Conservation (phyloP, 37 sponge, comb jelly and placozoan species). For the Chondrilla cf. caribensis region DNA sequence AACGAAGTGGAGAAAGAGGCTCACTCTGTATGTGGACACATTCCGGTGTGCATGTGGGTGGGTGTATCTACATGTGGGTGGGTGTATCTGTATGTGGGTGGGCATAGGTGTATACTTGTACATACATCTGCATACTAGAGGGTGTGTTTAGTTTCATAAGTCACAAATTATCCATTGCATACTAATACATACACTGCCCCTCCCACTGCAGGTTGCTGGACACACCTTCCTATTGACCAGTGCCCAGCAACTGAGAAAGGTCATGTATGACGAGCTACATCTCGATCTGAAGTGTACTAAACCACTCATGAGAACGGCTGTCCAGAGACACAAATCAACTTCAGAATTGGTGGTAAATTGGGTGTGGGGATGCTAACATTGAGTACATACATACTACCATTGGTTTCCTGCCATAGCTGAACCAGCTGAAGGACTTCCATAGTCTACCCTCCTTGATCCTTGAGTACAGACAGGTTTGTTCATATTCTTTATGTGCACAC, state of each 20-base stretch:
- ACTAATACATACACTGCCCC: neutral
- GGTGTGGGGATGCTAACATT: neutral
- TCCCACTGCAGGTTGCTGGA: slow-evolving; percentile 45
- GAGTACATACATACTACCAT: neutral
- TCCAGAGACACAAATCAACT: slow-evolving; percentile 62
- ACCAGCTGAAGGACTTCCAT: slow-evolving; percentile 66
- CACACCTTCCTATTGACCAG: slow-evolving; percentile 64
- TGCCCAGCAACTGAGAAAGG: slow-evolving; percentile 66
- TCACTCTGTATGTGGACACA: slow-evolving; percentile 38
- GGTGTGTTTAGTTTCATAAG: too few species aligned
- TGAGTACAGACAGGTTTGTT: slow-evolving; percentile 73
- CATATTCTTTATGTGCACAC: too few species aligned
- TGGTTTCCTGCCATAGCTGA: slow-evolving; percentile 36
- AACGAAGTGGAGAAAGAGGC: slow-evolving; percentile 32
- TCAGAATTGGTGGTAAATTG: slow-evolving; percentile 72
- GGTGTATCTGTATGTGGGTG: too few species aligned
- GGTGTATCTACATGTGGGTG: too few species aligned
- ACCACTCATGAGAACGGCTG: slow-evolving; percentile 54
- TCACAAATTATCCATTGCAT: too few species aligned
- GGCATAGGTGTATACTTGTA: too few species aligned
- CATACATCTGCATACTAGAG: too few species aligned
- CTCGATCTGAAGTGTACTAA: slow-evolving; percentile 51
- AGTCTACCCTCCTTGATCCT: slow-evolving; percentile 77
- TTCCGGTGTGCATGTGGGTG: too few species aligned
- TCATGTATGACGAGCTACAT: slow-evolving; percentile 72